Conservation (phyloP, 2,113 vertebrate species). For the Campylomormyrus numenius region DNA sequence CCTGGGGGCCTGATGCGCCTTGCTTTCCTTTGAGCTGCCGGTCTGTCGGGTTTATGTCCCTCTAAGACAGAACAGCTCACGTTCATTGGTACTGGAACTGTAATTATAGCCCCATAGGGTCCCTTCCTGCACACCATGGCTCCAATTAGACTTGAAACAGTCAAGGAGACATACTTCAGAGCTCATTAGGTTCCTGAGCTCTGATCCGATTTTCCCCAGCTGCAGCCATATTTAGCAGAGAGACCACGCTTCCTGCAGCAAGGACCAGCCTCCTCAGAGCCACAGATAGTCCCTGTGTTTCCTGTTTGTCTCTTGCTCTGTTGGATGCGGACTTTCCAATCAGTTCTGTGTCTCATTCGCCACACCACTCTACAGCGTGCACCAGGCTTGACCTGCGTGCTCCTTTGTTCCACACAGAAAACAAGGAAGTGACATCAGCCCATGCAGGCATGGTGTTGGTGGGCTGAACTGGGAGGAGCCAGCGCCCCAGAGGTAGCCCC, state of each 20-base stretch:
- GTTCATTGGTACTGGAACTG: not conserved
- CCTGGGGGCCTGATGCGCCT: not conserved
- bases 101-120: not conserved
- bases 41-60: not conserved
- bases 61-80: not conserved
- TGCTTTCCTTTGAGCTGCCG: not conserved
- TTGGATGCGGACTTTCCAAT: not conserved
- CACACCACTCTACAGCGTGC: not conserved
- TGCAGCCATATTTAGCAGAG: not conserved
- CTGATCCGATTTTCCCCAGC: not conserved
- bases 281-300: not conserved
- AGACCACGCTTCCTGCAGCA: not conserved
- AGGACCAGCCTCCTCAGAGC: not conserved
- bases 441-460: constrained; percentile 90
- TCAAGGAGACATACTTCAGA: not conserved
- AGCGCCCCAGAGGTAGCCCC: constrained; percentile 79
- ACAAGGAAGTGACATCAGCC: not conserved
- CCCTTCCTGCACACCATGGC: not conserved
- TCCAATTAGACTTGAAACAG: not conserved
- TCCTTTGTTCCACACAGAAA: not conserved
- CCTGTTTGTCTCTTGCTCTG: not conserved
- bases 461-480: constrained; percentile 87
- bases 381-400: not conserved
- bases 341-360: not conserved
- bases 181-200: not conserved